Base-by-base conservation (phyloP, 1,140 invertebrate genomes). In the Tyrophagus putrescentiae region DNA sequence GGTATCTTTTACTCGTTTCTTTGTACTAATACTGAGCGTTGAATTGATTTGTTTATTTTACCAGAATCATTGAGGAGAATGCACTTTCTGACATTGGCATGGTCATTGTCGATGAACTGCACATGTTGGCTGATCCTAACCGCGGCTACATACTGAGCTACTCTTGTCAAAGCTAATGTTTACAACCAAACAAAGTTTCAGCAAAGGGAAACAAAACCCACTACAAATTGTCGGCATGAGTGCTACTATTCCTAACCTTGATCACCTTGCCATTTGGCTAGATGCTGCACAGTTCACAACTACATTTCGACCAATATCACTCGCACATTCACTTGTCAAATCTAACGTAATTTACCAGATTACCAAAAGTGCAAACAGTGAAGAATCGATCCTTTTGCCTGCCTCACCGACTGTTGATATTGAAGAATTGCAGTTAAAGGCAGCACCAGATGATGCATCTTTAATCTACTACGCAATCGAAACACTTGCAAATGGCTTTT, bases 181-280 rank as follows among this genome's bases (percentile, higher is more conserved):
- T n/a, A n/a, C n/a, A n/a, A n/a, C n/a, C n/a, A n/a, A n/a, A n/a
- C n/a, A n/a, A n/a, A n/a, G n/a, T n/a, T n/a, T n/a, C n/a, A n/a
- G n/a, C n/a, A n/a, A n/a, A n/a, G n/a, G n/a, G n/a, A n/a, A n/a
- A n/a, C n/a, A n/a, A n/a, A n/a, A n/a, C n/a, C n/a, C n/a, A n/a
- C n/a, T n/a, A n/a, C n/a, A n/a, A 75, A 79, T 98, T 31, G 79
- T 98, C 62, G 91, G 91, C 4, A 98, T 98, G 93, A 97, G 92
- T 60, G 95, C 95, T 32, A 98, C 93, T 13, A 72, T 98, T 39
- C 89, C 91, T 16, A 96, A 97, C 77, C 77, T 95, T 42, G 71
- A 82, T 63, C 67, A 85, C 11, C 72, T 98, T 29, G 82, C 88
- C 1, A 75, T 78, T 32, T 98, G 94, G 93, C 72, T 98, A 5